A percentile compares a stretch with the other conserved stretches of the same genome.
Evolutionary conservation across 2,797 vertebrate genomes (phyloP).

Genomic region (Intellagama lesueurii): DNA sequence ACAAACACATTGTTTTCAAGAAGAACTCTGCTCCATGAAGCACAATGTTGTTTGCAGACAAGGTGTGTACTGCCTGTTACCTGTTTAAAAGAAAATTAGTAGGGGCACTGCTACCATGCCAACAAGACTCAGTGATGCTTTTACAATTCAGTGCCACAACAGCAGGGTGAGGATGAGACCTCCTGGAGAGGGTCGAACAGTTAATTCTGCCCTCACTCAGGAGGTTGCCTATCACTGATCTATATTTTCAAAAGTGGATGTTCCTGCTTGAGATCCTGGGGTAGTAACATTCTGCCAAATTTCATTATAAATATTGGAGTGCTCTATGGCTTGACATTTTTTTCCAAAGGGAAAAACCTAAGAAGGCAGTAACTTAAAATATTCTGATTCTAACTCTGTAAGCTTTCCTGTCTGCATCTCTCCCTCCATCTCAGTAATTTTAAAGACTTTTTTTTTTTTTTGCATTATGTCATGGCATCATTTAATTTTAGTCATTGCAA

Average conservation of each 20-base stretch:
- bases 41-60: no score
- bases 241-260: background rate
- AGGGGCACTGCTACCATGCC: no score
- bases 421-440: slow-evolving; percentile 21
- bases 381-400: slow-evolving; percentile 22
- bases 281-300: slow-evolving; percentile 63
- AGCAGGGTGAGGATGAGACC: no score
- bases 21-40: no score
- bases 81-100: no score
- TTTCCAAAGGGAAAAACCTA: slow-evolving; percentile 49
- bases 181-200: no score
- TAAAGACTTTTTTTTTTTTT: slow-evolving; percentile 40
- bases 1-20: no score
- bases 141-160: no score
- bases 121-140: no score
- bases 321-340: slow-evolving; percentile 42
- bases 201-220: no score
- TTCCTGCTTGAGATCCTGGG: slow-evolving; percentile 43
- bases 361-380: slow-evolving; percentile 40
- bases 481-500: slow-evolving; percentile 45
- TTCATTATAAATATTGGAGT: slow-evolving; percentile 72
- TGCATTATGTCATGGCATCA: slow-evolving; percentile 49
- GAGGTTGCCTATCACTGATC: no score
- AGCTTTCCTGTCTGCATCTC: slow-evolving; percentile 27
- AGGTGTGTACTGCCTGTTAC: no score